Evolutionary conservation across 2,113 vertebrate species (phyloP), one percentile per base, ranked within the genome.

Genomic region (Aphyosemion australe): DNA sequence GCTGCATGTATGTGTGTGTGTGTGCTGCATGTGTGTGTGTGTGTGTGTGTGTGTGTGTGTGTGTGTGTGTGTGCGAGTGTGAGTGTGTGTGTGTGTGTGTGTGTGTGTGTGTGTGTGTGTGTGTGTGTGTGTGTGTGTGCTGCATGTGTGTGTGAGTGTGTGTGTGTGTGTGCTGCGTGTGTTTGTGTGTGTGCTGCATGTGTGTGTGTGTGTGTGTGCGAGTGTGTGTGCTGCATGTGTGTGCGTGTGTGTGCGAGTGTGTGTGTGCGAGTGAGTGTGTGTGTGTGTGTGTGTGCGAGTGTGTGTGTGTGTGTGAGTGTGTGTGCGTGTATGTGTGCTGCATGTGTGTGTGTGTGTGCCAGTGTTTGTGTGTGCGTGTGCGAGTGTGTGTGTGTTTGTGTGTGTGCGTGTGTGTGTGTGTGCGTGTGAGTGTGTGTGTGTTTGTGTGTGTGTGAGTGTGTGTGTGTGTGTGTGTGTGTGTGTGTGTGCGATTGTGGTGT

Each of bases 361-460:
- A n/a, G n/a, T n/a, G n/a, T n/a, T n/a, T 18, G 21, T 48, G 55
- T 65, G 60, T 51, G 12, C 14, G 41, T 48, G 46, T 57, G 34
- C 15, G 21, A 45, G 55, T 65, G 60, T 60, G 71, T 67, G 54
- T 69, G 41, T 67, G 65, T 82, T 81, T 79, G 76, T 76, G 75
- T n/a, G n/a, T n/a, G 60, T 72, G 48, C 71, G 63, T 76, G 73
- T 79, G 80, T 21, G 75, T 54, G 16, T 53, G 21, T 67, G 32
- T 49, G 34, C 4, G 21, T 26, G 21, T 2, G 21, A 2, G 21
- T 26, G 21, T 26, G 21, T 26, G 2, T 60, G 80, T 21, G 75
- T 57, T n/a, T n/a, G n/a, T n/a, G 16, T 53, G 26, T 67, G 32
- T 49, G 34, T 26, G 26, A 4, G 26, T 26, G 26, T 26, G 26